Conservation (phyloP, 2,113 vertebrate species). For the Seriola aureovittata region DNA sequence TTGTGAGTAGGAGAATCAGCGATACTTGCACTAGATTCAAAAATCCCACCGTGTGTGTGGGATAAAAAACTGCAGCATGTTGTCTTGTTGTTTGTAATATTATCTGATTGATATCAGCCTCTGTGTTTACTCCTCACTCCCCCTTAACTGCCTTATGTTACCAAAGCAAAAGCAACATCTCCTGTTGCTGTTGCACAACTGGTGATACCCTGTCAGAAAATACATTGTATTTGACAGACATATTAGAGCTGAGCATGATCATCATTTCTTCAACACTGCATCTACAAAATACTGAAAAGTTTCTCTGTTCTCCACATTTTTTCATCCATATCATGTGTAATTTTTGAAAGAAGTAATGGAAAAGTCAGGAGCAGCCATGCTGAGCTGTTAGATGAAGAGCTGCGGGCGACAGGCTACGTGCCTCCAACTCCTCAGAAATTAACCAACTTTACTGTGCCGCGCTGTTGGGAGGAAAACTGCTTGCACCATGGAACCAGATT, state of each 20-base stretch:
- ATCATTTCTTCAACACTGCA: background rate
- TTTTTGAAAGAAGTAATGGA: background rate
- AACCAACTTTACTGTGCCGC: background rate
- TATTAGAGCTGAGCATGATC: background rate
- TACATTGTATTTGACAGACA: background rate
- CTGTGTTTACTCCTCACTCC: background rate
- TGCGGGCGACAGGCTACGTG: background rate
- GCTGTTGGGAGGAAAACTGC: background rate
- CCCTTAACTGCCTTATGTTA: background rate
- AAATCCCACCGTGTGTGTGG: background rate
- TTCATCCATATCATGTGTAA: background rate
- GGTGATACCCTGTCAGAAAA: background rate
- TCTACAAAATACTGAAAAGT: background rate
- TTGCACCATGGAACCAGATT: background rate
- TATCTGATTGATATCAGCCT: too few relatives aligned
- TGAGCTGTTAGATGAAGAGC: background rate
- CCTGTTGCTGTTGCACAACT: background rate
- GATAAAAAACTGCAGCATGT: background rate
- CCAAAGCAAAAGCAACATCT: background rate
- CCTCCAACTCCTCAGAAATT: background rate
- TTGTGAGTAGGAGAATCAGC: too few relatives aligned
- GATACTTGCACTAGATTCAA: background rate
- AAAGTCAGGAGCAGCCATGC: background rate
- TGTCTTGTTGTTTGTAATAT: background rate
- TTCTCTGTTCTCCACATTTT: background rate